phyloP scores from a whole-genome alignment of 2,888 invertebrate genomes.

The Nineta flava region DNA sequence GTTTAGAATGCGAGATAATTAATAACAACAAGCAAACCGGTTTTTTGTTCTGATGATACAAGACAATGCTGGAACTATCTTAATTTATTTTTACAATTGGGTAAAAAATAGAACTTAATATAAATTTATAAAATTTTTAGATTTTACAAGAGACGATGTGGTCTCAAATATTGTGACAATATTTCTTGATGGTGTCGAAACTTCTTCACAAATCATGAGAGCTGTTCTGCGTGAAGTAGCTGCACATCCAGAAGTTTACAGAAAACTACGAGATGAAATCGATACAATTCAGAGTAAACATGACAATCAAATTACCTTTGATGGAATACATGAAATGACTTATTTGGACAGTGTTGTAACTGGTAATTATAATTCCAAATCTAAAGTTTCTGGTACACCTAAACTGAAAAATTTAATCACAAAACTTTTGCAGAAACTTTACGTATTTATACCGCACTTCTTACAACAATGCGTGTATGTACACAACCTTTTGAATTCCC shows the following conservation, averaged over 20 bases:
- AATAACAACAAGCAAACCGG: too few relatives aligned
- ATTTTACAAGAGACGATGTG: too few relatives aligned
- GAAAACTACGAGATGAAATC: neutral
- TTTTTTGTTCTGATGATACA: too few relatives aligned
- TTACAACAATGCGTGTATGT: neutral
- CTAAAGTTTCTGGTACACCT: neutral
- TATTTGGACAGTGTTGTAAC: neutral
- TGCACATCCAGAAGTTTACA: neutral
- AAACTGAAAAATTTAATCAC: neutral
- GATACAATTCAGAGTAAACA: neutral
- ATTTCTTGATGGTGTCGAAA: neutral
- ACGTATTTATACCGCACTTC: neutral
- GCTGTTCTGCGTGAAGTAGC: neutral
- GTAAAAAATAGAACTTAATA: too few relatives aligned
- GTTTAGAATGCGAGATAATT: too few relatives aligned
- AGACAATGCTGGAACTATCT: too few relatives aligned
- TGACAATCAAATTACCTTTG: neutral
- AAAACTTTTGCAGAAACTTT: neutral
- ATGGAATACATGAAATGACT: neutral
- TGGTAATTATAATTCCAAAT: neutral
- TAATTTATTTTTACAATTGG: too few relatives aligned
- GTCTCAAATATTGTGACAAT: neutral
- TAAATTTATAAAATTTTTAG: too few relatives aligned
- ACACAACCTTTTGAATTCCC: neutral
- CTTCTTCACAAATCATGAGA: neutral